Conservation (phyloP, 2,888 invertebrate genomes). For the Trichopria drosophilae region DNA sequence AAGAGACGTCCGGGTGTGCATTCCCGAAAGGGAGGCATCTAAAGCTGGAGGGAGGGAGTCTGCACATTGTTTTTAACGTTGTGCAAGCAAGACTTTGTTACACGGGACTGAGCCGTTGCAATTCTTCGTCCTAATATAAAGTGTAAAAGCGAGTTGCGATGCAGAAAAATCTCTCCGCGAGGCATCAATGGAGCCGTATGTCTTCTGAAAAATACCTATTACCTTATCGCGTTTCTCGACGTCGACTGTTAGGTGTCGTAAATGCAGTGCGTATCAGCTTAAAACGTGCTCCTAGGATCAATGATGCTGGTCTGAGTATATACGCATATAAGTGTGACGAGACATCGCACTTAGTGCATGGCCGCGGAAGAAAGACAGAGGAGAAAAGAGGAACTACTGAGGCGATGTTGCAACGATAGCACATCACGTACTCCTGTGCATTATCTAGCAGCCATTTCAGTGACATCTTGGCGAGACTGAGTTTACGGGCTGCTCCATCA, state of each 20-base stretch:
- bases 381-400: not conserved
- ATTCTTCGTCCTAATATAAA: too few species aligned
- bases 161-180: too few species aligned
- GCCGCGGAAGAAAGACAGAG: not conserved
- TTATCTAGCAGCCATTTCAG: slow-evolving; percentile 54
- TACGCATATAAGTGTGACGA: too few species aligned
- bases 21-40: slow-evolving; percentile 28
- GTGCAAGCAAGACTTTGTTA: slow-evolving; percentile 28
- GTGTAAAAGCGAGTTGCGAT: too few species aligned
- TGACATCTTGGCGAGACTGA: slow-evolving; percentile 49
- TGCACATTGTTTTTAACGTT: slow-evolving; percentile 39
- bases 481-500: slow-evolving; percentile 54
- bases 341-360: slow-evolving; percentile 12
- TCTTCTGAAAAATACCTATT: too few species aligned
- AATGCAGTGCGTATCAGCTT: too few species aligned
- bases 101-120: not conserved
- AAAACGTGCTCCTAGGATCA: too few species aligned
- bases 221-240: too few species aligned
- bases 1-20: slow-evolving; percentile 41
- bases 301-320: too few species aligned
- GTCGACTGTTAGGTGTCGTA: too few species aligned
- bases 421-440: slow-evolving; percentile 44
- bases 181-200: too few species aligned
- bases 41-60: slow-evolving; percentile 28
- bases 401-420: too few species aligned